phyloP scores from a whole-genome alignment of 1,140 invertebrate genomes.

The Brachionus plicatilis region DNA sequence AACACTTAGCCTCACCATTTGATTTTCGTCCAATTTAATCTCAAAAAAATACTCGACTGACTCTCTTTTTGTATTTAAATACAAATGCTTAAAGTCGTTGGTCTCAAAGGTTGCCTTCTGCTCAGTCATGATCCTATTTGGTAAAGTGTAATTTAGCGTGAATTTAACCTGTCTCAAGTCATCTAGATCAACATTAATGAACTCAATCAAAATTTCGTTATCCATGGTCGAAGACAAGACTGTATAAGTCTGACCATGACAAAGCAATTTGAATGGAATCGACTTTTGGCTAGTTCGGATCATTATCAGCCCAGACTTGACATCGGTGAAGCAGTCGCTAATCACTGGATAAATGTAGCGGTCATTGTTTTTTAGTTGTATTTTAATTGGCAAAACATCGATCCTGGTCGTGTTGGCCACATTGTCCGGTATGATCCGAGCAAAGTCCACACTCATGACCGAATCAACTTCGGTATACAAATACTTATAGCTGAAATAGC shows the following conservation, averaged over 20 bases:
- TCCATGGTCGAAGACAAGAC: not conserved
- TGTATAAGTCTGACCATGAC: slow-evolving; percentile 17
- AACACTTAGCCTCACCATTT: not conserved
- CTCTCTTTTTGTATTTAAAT: not conserved
- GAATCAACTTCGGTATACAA: slow-evolving; percentile 8
- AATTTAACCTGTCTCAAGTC: slow-evolving; percentile 24
- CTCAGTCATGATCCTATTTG: not conserved
- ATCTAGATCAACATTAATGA: slow-evolving; percentile 5
- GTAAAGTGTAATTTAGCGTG: not conserved
- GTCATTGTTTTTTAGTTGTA: not conserved
- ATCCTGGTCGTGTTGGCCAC: not conserved
- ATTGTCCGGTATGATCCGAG: not conserved
- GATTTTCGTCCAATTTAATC: not conserved
- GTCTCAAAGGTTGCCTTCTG: slow-evolving; percentile 3
- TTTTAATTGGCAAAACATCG: not conserved
- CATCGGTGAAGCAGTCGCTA: slow-evolving; percentile 7
- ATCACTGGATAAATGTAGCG: slow-evolving; percentile 15
- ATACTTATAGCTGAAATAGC: slow-evolving; percentile 34
- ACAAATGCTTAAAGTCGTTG: slow-evolving; percentile 21
- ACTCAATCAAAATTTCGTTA: slow-evolving; percentile 15
- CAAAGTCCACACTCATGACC: slow-evolving; percentile 7
- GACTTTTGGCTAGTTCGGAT: not conserved
- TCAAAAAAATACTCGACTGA: not conserved
- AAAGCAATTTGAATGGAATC: slow-evolving; percentile 9
- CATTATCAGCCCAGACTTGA: not conserved